Base-by-base conservation (phyloP, 2,113 vertebrate genomes). In the Redunca redunca region DNA sequence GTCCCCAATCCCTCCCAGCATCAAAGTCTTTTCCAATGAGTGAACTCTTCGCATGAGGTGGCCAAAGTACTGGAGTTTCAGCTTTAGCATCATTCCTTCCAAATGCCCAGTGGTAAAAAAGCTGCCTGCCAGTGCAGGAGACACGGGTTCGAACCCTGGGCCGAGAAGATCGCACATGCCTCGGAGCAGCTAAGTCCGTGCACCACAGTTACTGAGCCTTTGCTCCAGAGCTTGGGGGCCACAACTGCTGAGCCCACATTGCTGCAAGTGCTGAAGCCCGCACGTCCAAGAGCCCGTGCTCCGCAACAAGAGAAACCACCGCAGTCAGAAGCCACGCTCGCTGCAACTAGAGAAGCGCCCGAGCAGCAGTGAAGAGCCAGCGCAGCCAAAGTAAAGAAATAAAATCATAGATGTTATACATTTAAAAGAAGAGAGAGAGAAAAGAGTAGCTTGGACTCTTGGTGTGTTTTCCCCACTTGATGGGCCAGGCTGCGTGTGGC, bases 401-500 rank as follows among this genome's bases (percentile, higher is more conserved):
- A 26, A 7, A 77, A 43, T 7, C 43, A 1, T 43, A 14, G 3
- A 40, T 40, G 3, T 40, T 40, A 7, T 12, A 23, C 5, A 19
- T 64, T n/a, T 21, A 71, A 23, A 71, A 6, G n/a, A 23, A 23
- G 67, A 71, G n/a, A 12, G 12, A 23, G 19, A 64, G 30, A 40
- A 23, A 40, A 40, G 40, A 48, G 7, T 12, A 40, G 6, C 36
- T 55, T 85, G 80, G 67, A 26, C 6, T 8, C 16, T 60, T 67
- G 52, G 28, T 67, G 28, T 87, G 74, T 36, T 90, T 93, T 93
- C 89, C 71, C 5, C n/a, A 58, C n/a, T 64, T 71, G 36, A 55
- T 52, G 19, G 36, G 28, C 52, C 30, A 52, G 71, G 40, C 60
- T 52, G 13, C 28, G 2, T 21, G 60, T 89, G 40, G 62, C 50